phyloP scores from a whole-genome alignment of 2,888 invertebrate genomes.

The Monoplex corrugatus region DNA sequence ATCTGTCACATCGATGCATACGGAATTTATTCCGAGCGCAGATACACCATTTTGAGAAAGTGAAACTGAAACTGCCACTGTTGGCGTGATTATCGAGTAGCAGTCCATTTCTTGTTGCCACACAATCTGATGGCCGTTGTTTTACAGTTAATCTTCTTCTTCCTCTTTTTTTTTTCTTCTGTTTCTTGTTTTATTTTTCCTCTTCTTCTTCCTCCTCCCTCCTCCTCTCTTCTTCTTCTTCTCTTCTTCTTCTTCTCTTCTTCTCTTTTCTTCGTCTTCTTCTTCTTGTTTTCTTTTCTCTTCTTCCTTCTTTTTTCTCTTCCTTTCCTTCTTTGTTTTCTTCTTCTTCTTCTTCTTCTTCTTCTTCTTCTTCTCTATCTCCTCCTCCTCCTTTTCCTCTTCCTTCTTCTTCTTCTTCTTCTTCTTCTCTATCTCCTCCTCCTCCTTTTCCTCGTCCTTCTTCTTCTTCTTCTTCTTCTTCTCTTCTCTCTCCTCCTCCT shows the following conservation, averaged over 20 bases:
- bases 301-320: too few species aligned
- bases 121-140: too few species aligned
- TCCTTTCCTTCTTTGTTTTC: too few species aligned
- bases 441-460: neutral
- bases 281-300: neutral
- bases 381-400: too few species aligned
- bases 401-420: neutral
- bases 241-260: neutral
- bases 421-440: neutral
- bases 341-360: neutral
- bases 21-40: too few species aligned
- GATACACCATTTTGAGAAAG: too few species aligned
- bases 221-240: neutral
- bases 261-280: neutral
- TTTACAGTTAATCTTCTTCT: too few species aligned
- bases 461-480: neutral
- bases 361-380: neutral
- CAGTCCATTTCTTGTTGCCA: too few species aligned
- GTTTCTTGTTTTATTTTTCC: neutral
- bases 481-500: neutral
- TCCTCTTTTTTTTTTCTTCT: neutral
- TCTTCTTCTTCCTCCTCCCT: neutral
- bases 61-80: too few species aligned
- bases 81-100: too few species aligned
- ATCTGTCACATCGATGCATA: too few species aligned